Evolutionary conservation across 2,113 vertebrate species (phyloP).

Genomic region (Struthidea cinerea): DNA sequence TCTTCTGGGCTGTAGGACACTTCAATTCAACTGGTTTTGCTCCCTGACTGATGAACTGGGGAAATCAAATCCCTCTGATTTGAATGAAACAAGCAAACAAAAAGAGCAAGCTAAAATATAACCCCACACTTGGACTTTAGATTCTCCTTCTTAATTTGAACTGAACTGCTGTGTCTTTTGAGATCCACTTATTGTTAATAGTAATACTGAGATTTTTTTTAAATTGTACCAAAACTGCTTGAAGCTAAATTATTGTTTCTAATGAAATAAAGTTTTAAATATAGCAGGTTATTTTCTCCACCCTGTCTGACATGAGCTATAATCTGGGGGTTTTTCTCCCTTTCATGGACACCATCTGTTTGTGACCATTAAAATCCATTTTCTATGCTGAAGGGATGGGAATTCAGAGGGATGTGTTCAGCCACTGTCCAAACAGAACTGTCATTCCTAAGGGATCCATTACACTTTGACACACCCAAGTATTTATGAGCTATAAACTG

Average conservation of each 20-base stretch:
- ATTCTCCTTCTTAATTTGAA: neutral
- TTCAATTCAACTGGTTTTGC: neutral
- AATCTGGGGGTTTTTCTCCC: neutral
- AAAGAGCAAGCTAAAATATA: neutral
- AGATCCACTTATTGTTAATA: neutral
- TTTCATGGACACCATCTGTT: conserved; percentile 65
- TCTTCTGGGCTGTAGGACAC: neutral
- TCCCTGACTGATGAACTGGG: neutral
- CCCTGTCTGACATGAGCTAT: conserved; percentile 19
- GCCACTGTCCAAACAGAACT: conserved; percentile 50
- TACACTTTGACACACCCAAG: conserved; percentile 64
- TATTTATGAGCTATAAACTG: conserved; percentile 67
- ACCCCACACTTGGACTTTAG: neutral
- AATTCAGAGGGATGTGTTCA: conserved; percentile 42
- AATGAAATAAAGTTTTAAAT: conserved; percentile 31
- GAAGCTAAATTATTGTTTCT: neutral
- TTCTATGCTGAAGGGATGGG: conserved; percentile 45
- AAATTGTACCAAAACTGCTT: neutral
- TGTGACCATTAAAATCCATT: conserved; percentile 67
- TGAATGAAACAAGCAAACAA: neutral
- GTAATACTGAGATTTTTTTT: neutral
- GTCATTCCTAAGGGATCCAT: conserved; percentile 59
- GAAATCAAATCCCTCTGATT: neutral
- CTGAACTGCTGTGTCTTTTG: neutral
- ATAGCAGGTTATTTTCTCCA: conserved; percentile 30